Evolutionary conservation across 2,113 vertebrate genomes (phyloP).

Genomic region (Sitta europaea): DNA sequence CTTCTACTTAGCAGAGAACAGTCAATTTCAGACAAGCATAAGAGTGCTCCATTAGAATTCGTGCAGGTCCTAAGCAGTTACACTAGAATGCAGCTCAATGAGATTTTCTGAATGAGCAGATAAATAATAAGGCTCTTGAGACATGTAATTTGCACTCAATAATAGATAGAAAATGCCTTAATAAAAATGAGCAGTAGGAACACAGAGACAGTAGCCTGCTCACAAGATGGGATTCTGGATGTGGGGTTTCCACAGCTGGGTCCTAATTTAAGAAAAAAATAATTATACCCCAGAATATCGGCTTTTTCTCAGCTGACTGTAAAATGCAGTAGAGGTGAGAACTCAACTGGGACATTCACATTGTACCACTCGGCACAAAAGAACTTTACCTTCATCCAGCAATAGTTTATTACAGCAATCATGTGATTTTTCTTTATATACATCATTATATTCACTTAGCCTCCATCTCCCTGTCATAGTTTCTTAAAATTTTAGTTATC

Average conservation of each 20-base stretch:
- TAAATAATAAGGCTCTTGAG: constrained; percentile 10
- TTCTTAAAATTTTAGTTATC: not conserved
- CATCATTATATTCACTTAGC: not conserved
- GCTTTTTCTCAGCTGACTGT: not conserved
- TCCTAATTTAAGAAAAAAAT: not conserved
- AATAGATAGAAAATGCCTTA: not conserved
- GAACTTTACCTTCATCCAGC: not conserved
- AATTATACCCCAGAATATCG: not conserved
- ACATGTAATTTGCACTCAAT: not conserved
- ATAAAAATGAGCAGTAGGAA: not conserved
- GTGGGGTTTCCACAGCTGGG: not conserved
- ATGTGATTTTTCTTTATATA: not conserved
- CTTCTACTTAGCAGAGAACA: not conserved
- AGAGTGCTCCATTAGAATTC: not conserved
- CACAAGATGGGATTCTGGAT: not conserved
- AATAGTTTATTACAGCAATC: not conserved
- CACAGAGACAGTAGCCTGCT: not conserved
- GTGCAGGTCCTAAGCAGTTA: not conserved
- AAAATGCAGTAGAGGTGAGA: not conserved
- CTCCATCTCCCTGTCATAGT: not conserved
- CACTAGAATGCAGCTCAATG: not conserved
- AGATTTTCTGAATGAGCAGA: not conserved
- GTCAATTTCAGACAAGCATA: not conserved
- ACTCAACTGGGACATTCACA: not conserved
- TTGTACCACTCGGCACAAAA: not conserved